Conservation (phyloP, 2,113 vertebrate species). For the Oryzias woworae region DNA sequence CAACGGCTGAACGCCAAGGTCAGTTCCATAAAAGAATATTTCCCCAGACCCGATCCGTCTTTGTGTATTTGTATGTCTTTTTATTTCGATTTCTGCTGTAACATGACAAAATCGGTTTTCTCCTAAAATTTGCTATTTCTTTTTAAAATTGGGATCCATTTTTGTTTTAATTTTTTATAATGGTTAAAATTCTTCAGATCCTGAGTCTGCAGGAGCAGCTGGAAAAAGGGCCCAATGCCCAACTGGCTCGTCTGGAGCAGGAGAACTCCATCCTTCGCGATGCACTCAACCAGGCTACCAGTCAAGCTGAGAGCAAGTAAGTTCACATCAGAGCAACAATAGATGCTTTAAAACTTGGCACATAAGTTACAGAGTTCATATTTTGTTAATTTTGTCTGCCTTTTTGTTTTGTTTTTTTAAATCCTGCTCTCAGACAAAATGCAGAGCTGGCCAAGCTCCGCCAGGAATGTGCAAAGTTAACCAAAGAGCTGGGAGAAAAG, state of each 20-base stretch:
- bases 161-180: background rate
- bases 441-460: constrained; percentile 91
- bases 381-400: background rate
- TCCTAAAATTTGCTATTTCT: background rate
- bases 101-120: too few species aligned
- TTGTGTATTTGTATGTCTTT: background rate
- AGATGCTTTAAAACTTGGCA: background rate
- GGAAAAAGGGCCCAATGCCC: constrained; percentile 90
- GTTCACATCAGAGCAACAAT: constrained; percentile 31
- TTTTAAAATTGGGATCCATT: background rate
- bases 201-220: constrained; percentile 89
- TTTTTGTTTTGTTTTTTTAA: background rate
- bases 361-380: too few species aligned
- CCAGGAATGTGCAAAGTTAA: constrained; percentile 87
- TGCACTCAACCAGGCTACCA: constrained; percentile 93
- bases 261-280: constrained; percentile 96
- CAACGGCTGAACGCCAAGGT: constrained; percentile 93
- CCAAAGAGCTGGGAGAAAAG: constrained; percentile 89
- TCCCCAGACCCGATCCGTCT: background rate
- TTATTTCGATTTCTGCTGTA: background rate
- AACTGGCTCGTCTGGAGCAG: constrained; percentile 89
- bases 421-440: constrained; percentile 82
- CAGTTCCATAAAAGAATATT: background rate
- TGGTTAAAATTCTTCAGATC: constrained; percentile 73
- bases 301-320: constrained; percentile 95